phyloP scores from a whole-genome alignment of 2,797 vertebrate species.

The Gallinago nigripennis region DNA sequence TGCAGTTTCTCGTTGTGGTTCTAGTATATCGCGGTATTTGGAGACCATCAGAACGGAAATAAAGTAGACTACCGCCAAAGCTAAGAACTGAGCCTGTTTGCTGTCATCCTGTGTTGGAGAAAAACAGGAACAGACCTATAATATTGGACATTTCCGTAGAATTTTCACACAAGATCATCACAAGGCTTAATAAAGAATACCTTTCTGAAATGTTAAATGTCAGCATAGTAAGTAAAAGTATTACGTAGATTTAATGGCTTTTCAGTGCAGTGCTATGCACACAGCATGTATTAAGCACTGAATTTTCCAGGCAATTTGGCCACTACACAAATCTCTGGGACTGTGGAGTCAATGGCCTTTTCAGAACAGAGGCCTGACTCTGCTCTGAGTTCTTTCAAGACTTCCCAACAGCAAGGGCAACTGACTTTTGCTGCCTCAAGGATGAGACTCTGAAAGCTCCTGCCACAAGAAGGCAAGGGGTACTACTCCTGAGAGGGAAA shows the following conservation, averaged over 20 bases:
- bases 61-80: slow-evolving; percentile 97
- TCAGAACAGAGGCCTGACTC: neutral
- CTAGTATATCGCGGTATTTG: slow-evolving; percentile 97
- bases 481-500: neutral
- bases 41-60: slow-evolving; percentile 99
- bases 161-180: neutral
- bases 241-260: neutral
- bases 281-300: neutral
- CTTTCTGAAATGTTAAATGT: neutral
- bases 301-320: neutral
- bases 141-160: neutral
- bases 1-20: slow-evolving; percentile 95
- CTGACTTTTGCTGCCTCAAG: neutral
- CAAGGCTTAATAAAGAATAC: neutral
- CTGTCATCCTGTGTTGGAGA: slow-evolving; percentile 88
- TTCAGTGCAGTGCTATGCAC: neutral
- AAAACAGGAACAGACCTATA: slow-evolving; percentile 11
- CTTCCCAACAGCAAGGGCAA: neutral
- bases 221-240: neutral
- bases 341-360: neutral
- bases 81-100: slow-evolving; percentile 98
- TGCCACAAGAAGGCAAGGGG: neutral
- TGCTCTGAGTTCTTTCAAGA: neutral
- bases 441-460: neutral
- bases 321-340: neutral